Base-by-base conservation (phyloP, 2,888 invertebrate genomes). In the Euphydryas editha region DNA sequence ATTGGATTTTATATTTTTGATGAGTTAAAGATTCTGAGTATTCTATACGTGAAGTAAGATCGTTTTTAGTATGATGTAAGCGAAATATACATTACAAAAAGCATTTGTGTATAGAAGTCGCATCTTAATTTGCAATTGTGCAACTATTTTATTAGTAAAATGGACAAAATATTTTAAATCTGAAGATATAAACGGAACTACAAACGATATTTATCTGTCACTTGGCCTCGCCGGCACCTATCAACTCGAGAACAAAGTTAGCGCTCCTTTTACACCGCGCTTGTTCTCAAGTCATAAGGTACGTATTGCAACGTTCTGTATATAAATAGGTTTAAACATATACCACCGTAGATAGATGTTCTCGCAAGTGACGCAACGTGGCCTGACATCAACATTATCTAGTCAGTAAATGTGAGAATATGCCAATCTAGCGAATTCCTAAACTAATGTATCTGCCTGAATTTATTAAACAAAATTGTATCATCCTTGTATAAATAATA, bases 191-290 rank as follows among this genome's bases (percentile, higher is more conserved):
- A 72, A 72, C 61, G 67, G 61, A 59, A 59, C 65, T 72, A 37
- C 63, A 78, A 80, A 76, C 80, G 86, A 84, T 86, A 87, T 86
- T 75, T 86, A 87, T 86, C 80, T 81, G 83, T 81, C 82, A 80
- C 81, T 81, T 80, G 83, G 83, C 84, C 84, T 85, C 84, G 81
- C 75, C 76, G 78, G 79, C 80, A 81, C 81, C 84, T 81, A 84
- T 83, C 82, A 83, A 77, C 76, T 75, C 72, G 74, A 76, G 72
- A 47, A 70, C 76, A 74, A 76, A 71, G 67, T 72, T 70, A 54
- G 17, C 30, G 37, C 20, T 59, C 36, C 62, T 44, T 39, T 51
- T 7, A 56, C 47, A 55, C 24, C 36, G 51, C 63, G 56, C 21
- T 58, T 72, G 65, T 56, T 17, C 7, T 20, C 0, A 44, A 2